A percentile compares a stretch with the other conserved stretches of the same genome.
Evolutionary conservation across 2,797 vertebrate species (phyloP).

Genomic region (Masticophis lateralis): DNA sequence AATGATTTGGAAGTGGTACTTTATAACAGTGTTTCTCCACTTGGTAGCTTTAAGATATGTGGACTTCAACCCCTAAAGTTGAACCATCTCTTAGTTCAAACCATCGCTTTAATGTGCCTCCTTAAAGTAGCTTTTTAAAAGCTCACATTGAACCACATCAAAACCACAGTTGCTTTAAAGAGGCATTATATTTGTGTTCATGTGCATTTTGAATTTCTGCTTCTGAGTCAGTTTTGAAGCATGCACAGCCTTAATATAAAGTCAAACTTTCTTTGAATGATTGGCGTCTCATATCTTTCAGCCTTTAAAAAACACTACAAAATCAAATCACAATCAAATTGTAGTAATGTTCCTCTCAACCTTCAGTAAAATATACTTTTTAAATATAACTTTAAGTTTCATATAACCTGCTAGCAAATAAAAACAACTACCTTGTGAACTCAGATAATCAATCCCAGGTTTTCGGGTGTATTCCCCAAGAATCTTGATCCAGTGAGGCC

Average conservation of each 20-base stretch:
- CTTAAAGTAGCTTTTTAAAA: neutral
- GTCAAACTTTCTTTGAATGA: neutral
- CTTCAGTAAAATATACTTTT: neutral
- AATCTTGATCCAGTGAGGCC: conserved; percentile 59
- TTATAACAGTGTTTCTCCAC: neutral
- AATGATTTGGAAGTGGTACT: neutral
- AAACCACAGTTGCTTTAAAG: neutral
- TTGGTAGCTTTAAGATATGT: neutral
- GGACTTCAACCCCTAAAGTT: neutral
- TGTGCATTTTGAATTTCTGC: neutral
- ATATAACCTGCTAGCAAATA: neutral
- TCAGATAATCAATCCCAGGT: conserved; percentile 44
- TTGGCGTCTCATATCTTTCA: neutral
- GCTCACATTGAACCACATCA: neutral
- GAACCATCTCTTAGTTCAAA: neutral
- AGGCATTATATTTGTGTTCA: neutral
- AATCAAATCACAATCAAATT: neutral
- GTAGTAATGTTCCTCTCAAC: neutral
- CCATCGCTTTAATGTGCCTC: neutral
- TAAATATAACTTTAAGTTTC: neutral
- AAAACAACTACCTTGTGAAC: conserved; percentile 42
- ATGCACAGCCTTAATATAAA: neutral
- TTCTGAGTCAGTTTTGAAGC: neutral
- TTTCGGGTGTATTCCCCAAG: neutral
- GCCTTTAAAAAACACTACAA: neutral